These are phyloP conservation scores for Dromococcyx pavoninus DNA, from an alignment of 2,797 vertebrate genomes.

Conservation along the genomic window DNA sequence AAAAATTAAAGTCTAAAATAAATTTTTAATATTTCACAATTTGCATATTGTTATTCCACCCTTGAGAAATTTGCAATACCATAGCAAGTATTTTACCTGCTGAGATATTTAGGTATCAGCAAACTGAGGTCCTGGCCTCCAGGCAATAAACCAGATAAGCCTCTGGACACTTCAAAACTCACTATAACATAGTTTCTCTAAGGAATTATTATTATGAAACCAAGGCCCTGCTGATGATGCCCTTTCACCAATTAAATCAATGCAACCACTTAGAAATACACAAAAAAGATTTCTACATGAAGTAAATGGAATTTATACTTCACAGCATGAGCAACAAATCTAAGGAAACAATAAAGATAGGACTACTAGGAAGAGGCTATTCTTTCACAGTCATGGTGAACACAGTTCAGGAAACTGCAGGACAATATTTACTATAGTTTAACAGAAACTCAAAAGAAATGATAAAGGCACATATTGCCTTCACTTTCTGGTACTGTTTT, in stretches of 20 bases:
- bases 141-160: not conserved
- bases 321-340: not conserved
- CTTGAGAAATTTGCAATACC: not conserved
- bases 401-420: not conserved
- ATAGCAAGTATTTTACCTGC: not conserved
- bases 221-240: not conserved
- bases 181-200: not conserved
- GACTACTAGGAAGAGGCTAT: not conserved
- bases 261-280: not conserved
- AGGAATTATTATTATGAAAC: not conserved
- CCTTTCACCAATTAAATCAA: not conserved
- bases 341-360: not conserved
- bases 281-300: not conserved
- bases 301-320: not conserved
- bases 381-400: not conserved
- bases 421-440: not conserved
- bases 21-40: not conserved
- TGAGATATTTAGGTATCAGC: not conserved
- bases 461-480: not conserved
- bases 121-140: not conserved
- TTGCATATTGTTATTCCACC: not conserved
- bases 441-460: not conserved
- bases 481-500: not conserved
- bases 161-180: not conserved
- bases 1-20: not conserved